Base-by-base conservation (phyloP, 1,140 invertebrate genomes). In the Rhopalosiphum maidis region DNA sequence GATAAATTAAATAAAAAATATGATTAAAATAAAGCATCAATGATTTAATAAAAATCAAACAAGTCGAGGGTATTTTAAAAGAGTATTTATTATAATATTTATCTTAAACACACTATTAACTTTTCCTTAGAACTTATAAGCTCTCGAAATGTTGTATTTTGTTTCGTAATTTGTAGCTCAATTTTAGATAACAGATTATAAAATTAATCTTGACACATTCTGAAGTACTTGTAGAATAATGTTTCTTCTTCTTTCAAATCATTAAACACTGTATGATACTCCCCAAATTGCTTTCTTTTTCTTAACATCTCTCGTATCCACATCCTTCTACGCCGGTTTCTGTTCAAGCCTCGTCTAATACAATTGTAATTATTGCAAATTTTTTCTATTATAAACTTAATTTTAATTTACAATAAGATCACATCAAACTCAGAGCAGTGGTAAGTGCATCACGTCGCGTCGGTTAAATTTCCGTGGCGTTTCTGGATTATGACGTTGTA, bases 141-240 rank as follows among this genome's bases (percentile, higher is more conserved):
- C 51, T 88, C 46, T 88, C 86, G 25, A 51, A 88, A 88, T 88
- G 30, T n/a, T n/a, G 46, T 88, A 35, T 88, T 51, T 88, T 51
- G 30, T 88, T 88, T 88, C 5, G 37, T 23, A 41, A n/a, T 87
- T 87, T 48, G 11, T 7, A 1, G 22, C 22, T 85, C 11, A 48
- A 87, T 87, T 87, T 87, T 87, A 87, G 85, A 48, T n/a, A 87
- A n/a, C 11, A 48, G 30, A 48, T 5, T 37, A 48, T 46, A 87
- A n/a, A 87, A 87, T 87, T 87, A 4, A 87, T 48, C 18, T 86
- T 86, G 85, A 41, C 22, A 85, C 41, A 85, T 85, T 85, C 37
- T 85, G n/a, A 85, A 85, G 15, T 51, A 87, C n/a, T 48, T 87
- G 30, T 87, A 87, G 37, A 87, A 87, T n/a, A 3, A 86, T 7